These are phyloP conservation scores for Camptogramma bilineatum DNA, from an alignment of 2,888 invertebrate species.

Conservation along the genomic window DNA sequence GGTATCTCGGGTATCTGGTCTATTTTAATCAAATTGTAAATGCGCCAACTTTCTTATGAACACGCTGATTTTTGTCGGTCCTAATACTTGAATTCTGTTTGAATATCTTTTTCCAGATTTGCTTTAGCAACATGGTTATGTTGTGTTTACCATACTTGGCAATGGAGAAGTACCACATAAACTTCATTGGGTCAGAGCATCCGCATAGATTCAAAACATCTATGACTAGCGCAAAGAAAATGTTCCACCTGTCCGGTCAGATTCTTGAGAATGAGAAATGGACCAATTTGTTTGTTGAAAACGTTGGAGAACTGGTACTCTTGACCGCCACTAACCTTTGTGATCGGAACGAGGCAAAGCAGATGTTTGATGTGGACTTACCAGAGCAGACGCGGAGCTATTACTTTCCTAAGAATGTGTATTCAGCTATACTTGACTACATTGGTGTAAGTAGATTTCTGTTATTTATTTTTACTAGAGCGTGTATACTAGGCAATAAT, in stretches of 20 bases:
- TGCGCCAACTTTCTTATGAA: too few species aligned
- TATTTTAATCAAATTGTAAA: not conserved
- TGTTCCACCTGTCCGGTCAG: conserved; percentile 65
- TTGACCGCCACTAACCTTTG: conserved; percentile 63
- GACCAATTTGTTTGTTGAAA: conserved; percentile 70
- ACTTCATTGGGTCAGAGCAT: conserved; percentile 48
- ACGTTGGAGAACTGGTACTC: conserved; percentile 71
- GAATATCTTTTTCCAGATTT: conserved; percentile 58
- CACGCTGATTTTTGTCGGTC: not conserved
- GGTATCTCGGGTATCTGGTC: not conserved
- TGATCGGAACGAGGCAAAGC: conserved; percentile 64
- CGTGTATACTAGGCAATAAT: not conserved
- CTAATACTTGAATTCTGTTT: not conserved
- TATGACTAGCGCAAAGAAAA: conserved; percentile 55
- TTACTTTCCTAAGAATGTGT: conserved; percentile 68
- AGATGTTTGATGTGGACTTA: conserved; percentile 58
- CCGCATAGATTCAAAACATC: conserved; percentile 47
- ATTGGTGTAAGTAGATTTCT: conserved; percentile 68
- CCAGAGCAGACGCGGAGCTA: conserved; percentile 65
- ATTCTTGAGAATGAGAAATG: conserved; percentile 66
- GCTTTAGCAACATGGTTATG: conserved; percentile 68
- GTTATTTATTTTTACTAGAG: not conserved
- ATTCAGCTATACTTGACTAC: conserved; percentile 71
- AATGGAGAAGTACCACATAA: conserved; percentile 64
- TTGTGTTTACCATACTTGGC: conserved; percentile 74